Conservation (phyloP, 2,888 invertebrate genomes). For the Tinea semifulvella region DNA sequence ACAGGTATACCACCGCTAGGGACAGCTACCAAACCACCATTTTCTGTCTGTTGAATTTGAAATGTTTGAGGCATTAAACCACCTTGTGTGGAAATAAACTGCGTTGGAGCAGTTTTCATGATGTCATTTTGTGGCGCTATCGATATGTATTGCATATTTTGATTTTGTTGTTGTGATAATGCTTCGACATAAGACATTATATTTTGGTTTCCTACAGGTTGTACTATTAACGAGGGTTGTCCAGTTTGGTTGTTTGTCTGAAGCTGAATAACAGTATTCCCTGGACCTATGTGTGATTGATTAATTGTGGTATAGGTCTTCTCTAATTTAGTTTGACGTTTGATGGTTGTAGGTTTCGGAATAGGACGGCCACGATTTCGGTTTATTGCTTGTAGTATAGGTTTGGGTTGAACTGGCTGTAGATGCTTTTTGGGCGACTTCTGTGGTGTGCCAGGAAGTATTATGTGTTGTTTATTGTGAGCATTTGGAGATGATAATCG, state of each 20-base stretch:
- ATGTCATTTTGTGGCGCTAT: slow-evolving; percentile 70
- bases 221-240: slow-evolving; percentile 74
- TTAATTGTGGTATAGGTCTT: slow-evolving; percentile 57
- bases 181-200: slow-evolving; percentile 75
- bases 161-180: slow-evolving; percentile 73
- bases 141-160: slow-evolving; percentile 80
- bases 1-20: slow-evolving; percentile 69
- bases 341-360: slow-evolving; percentile 55
- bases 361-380: slow-evolving; percentile 54
- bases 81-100: slow-evolving; percentile 59
- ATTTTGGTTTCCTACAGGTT: slow-evolving; percentile 69
- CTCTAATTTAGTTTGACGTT: slow-evolving; percentile 57
- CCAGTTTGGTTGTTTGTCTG: slow-evolving; percentile 64
- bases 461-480: slow-evolving; percentile 54
- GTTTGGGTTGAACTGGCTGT: slow-evolving; percentile 54
- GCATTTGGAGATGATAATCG: slow-evolving; percentile 50
- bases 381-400: slow-evolving; percentile 54
- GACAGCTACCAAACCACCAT: slow-evolving; percentile 66
- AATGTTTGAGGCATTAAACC: slow-evolving; percentile 67
- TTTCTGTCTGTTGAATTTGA: slow-evolving; percentile 69
- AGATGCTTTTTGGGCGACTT: slow-evolving; percentile 62
- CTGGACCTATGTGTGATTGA: slow-evolving; percentile 49
- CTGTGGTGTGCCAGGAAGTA: slow-evolving; percentile 47
- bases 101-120: slow-evolving; percentile 61
- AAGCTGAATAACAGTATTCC: slow-evolving; percentile 64